These are phyloP conservation scores for Chelonus insularis DNA, from an alignment of 1,140 invertebrate species.

Conservation along the genomic window DNA sequence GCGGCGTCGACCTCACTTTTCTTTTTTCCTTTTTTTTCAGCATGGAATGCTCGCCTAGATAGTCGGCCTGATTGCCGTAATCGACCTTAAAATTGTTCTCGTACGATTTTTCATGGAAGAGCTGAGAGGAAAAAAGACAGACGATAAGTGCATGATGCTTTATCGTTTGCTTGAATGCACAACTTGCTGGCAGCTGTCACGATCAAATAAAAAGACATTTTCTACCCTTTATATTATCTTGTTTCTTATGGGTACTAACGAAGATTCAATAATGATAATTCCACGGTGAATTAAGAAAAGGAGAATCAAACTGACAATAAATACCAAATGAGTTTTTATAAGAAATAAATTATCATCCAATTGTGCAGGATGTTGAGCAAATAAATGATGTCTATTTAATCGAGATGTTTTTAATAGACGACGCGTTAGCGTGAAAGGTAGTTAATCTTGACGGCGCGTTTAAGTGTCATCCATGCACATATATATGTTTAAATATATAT, in stretches of 20 bases:
- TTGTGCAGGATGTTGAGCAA: no score
- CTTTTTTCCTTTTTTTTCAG: conserved; percentile 3
- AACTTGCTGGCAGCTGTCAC: conserved; percentile 9
- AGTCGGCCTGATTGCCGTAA: conserved; percentile 32
- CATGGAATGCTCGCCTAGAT: conserved; percentile 18
- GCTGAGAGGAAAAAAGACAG: background rate
- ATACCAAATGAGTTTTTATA: no score
- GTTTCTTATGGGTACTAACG: no score
- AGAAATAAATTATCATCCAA: no score
- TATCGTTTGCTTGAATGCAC: background rate
- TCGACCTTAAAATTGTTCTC: conserved; percentile 38
- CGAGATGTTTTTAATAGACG: no score
- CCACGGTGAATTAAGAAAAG: no score
- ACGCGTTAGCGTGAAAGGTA: conserved; percentile 2
- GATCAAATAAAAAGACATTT: background rate
- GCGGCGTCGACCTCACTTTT: no score
- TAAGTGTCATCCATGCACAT: background rate
- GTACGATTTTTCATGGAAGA: conserved; percentile 29
- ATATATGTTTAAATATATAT: conserved; percentile 5
- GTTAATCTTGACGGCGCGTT: background rate
- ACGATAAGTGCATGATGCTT: background rate
- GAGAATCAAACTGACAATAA: no score
- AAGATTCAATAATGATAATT: no score
- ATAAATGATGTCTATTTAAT: no score
- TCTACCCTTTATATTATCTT: background rate